Base-by-base conservation (phyloP, 2,113 vertebrate species). In the Callipepla californica region DNA sequence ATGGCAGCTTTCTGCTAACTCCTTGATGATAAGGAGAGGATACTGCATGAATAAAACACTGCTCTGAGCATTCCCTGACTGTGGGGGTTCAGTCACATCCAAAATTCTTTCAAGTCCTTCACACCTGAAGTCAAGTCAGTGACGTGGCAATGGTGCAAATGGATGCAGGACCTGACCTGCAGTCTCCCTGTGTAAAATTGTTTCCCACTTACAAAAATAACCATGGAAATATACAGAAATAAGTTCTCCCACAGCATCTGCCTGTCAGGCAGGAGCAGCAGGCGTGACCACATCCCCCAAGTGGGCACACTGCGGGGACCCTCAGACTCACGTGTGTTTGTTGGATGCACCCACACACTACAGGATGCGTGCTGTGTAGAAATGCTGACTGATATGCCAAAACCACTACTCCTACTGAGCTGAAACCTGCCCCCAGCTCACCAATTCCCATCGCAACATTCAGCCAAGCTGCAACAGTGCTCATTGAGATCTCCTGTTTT, bases 1-100 rank as follows among this genome's bases (percentile, higher is more conserved):
- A 82, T 62, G 40, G 50, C 55, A 94, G 55, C 85, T 92, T 96
- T 92, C 34, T 77, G 38, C 30, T n/a, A 63, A 74, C 10, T 85
- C 65, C 67, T 89, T 85, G 72, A 80, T 62, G 40, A 92, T 91
- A 45, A 79, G 7, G 8, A 87, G 93, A 84, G 61, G 25, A 30
- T 87, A 80, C 25, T 53, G 7, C 34, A 61, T 44, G 42, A 89
- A 85, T 82, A 92, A 91, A 87, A 73, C 11, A 76, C 36, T 47
- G 15, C 6, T 62, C 26, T 79, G 28, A 50, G 30, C 32, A 38
- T 84, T 77, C 62, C n/a, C 48, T 62, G 63, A 73, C 70, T 89
- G 81, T 21, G 17, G 4, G 14, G 14, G 68, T 82, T 89, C 80
- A 85, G 20, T 51, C 55, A 51, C 11, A 16, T 55, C 40, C 67